These are phyloP conservation scores for Pterocles orientalis DNA, from an alignment of 2,113 vertebrate species.

Conservation along the genomic window DNA sequence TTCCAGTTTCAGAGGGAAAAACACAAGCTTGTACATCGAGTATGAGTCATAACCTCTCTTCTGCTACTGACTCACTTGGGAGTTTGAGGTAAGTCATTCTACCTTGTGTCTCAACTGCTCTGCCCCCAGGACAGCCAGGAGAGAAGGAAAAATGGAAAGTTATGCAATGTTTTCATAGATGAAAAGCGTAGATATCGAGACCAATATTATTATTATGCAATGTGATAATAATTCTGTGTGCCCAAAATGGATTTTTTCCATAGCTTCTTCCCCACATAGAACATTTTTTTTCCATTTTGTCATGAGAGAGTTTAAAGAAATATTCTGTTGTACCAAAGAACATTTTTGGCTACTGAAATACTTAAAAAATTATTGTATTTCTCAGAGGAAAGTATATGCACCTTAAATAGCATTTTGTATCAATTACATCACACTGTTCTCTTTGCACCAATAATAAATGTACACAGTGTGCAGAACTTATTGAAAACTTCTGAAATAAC, in stretches of 20 bases:
- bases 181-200: not conserved
- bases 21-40: not conserved
- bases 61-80: slow-evolving; percentile 48
- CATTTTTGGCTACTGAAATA: not conserved
- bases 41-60: slow-evolving; percentile 45
- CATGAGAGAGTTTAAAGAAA: not conserved
- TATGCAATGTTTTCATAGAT: slow-evolving; percentile 9
- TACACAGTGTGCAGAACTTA: not conserved
- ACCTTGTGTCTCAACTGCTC: slow-evolving; percentile 8
- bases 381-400: not conserved
- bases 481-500: not conserved
- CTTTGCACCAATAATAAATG: not conserved
- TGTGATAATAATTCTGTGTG: not conserved
- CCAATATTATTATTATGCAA: not conserved
- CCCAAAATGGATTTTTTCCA: not conserved
- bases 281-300: not conserved
- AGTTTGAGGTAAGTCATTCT: slow-evolving; percentile 55
- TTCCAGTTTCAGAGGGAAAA: slow-evolving; percentile 53
- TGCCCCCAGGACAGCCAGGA: not conserved
- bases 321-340: not conserved
- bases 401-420: not conserved
- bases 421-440: not conserved
- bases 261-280: not conserved
- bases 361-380: not conserved
- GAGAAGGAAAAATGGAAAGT: not conserved